Percentiles rank a stretch among this genome's conserved stretches.
Evolutionary conservation across 2,888 invertebrate genomes (phyloP).

Genomic region (Oscheius sp.): DNA sequence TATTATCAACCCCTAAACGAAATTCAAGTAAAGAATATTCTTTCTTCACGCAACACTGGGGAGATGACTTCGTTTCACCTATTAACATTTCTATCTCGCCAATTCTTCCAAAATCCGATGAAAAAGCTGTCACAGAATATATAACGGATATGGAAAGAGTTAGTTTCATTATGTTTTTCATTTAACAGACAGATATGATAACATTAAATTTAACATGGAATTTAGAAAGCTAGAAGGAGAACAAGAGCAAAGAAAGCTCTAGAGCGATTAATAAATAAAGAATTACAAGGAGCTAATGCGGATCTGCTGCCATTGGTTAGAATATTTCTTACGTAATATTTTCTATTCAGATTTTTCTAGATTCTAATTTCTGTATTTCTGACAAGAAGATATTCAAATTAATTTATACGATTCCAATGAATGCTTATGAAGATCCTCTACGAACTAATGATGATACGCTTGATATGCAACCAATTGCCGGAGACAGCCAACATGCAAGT

Average conservation of each 20-base stretch:
- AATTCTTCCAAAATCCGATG: conserved; percentile 83
- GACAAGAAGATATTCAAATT: conserved; percentile 56
- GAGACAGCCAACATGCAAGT: background rate
- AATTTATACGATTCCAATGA: conserved; percentile 62
- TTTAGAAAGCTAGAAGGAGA: too few relatives aligned
- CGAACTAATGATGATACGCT: conserved; percentile 30
- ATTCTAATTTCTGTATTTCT: conserved; percentile 56
- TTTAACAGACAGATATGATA: too few relatives aligned
- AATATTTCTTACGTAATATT: too few relatives aligned
- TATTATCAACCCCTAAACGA: conserved; percentile 71
- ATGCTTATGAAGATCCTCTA: conserved; percentile 51
- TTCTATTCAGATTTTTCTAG: conserved; percentile 65
- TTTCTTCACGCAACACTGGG: conserved; percentile 97
- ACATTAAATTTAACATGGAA: too few relatives aligned
- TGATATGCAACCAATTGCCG: conserved; percentile 34
- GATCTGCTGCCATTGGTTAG: too few relatives aligned
- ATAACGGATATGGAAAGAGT: conserved; percentile 72
- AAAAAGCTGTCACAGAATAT: conserved; percentile 86
- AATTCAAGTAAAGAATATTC: conserved; percentile 84
- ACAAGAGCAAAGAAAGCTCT: too few relatives aligned
- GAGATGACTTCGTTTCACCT: conserved; percentile 87
- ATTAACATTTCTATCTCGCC: conserved; percentile 79
- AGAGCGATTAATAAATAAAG: too few relatives aligned
- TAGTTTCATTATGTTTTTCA: too few relatives aligned
- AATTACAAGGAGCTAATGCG: conserved; percentile 62